phyloP scores from a whole-genome alignment of 2,113 vertebrate genomes.

The Brachyhypopomus gauderio region DNA sequence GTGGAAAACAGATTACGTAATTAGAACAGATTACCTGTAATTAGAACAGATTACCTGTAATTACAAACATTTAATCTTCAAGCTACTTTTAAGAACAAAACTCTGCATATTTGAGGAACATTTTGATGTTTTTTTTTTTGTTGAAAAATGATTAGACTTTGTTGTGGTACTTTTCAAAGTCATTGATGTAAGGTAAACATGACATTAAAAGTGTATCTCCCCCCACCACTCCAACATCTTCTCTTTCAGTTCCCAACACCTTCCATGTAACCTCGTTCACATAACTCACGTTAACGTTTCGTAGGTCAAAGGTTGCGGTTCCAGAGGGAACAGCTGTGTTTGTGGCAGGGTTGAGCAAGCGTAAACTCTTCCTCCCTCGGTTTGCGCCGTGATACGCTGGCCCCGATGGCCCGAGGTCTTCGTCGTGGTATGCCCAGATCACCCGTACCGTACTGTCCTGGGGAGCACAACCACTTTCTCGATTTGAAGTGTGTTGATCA shows the following conservation, averaged over 20 bases:
- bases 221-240: not conserved
- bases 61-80: not conserved
- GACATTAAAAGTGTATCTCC: not conserved
- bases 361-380: constrained; percentile 83
- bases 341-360: constrained; percentile 79
- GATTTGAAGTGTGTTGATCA: not conserved
- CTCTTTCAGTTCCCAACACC: not conserved
- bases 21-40: constrained; percentile 21
- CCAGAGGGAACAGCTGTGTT: constrained; percentile 57
- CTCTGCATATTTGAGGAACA: not conserved
- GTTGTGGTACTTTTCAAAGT: too few relatives aligned
- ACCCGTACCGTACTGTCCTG: constrained; percentile 84
- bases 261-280: not conserved
- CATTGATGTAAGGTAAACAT: too few relatives aligned
- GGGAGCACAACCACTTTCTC: constrained; percentile 15
- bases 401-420: constrained; percentile 75
- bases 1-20: constrained; percentile 64
- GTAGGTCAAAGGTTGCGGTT: constrained; percentile 74
- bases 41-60: constrained; percentile 31
- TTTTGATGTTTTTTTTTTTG: not conserved
- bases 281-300: constrained; percentile 80
- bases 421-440: constrained; percentile 85
- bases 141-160: too few relatives aligned
- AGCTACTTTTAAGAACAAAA: not conserved
- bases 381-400: constrained; percentile 80